These are phyloP conservation scores for Argyresthia goedartella DNA, from an alignment of 2,888 invertebrate species.

Conservation along the genomic window DNA sequence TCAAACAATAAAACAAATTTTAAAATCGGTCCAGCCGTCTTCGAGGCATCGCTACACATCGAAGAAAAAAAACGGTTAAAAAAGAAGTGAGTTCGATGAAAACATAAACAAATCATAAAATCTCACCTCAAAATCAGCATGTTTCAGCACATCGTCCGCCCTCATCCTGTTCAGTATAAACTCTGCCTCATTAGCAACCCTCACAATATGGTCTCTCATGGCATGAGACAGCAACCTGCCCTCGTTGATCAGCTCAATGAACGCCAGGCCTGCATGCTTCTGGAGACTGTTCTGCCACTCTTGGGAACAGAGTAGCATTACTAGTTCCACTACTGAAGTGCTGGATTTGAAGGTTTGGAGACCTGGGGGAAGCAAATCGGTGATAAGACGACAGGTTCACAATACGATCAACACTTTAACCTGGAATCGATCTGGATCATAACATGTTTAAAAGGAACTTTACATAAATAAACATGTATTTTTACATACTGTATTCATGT, in stretches of 20 bases:
- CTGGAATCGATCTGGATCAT: too few relatives aligned
- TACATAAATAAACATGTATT: too few relatives aligned
- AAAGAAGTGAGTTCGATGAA: too few relatives aligned
- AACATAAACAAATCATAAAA: background rate
- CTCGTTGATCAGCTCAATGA: conserved; percentile 99
- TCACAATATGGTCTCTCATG: conserved; percentile 98
- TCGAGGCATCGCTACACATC: too few relatives aligned
- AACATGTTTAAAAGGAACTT: too few relatives aligned
- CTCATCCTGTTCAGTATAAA: conserved; percentile 98
- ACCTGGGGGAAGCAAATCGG: conserved; percentile 69
- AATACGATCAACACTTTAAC: too few relatives aligned
- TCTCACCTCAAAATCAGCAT: conserved; percentile 91
- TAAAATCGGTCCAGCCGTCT: too few relatives aligned
- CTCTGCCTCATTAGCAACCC: conserved; percentile 99
- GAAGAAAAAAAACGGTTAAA: too few relatives aligned
- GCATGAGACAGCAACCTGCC: conserved; percentile 97
- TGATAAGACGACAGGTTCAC: too few relatives aligned
- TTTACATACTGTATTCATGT: too few relatives aligned
- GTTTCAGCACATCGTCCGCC: conserved; percentile 98
- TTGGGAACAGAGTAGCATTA: conserved; percentile 99
- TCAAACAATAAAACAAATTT: too few relatives aligned
- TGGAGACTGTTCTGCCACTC: conserved; percentile 99
- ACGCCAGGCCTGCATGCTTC: conserved; percentile 99
- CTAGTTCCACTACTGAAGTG: conserved; percentile 97
- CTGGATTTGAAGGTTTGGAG: conserved; percentile 97